These are phyloP conservation scores for Alces alces DNA, from an alignment of 2,113 vertebrate species.

Conservation along the genomic window DNA sequence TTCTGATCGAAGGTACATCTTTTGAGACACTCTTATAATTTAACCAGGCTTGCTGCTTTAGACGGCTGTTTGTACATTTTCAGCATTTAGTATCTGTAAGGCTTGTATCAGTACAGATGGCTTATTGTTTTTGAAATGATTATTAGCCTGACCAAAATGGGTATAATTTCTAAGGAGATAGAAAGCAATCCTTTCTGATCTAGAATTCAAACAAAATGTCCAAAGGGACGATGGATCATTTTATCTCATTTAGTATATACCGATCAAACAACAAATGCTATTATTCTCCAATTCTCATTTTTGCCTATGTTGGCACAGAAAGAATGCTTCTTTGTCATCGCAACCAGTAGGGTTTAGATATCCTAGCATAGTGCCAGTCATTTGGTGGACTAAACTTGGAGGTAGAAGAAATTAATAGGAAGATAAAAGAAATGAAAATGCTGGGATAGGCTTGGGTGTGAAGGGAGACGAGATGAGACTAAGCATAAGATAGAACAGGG, in stretches of 20 bases:
- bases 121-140: conserved; percentile 18
- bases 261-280: neutral
- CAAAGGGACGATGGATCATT: neutral
- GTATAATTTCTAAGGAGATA: neutral
- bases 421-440: neutral
- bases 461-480: neutral
- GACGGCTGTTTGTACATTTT: conserved; percentile 34
- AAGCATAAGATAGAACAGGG: neutral
- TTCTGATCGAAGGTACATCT: conserved; percentile 12
- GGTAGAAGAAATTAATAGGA: neutral
- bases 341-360: neutral
- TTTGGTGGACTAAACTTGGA: neutral
- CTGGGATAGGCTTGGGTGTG: neutral
- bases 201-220: neutral
- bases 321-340: neutral
- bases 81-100: conserved; percentile 7
- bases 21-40: conserved; percentile 33
- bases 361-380: neutral
- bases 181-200: neutral
- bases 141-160: conserved; percentile 3
- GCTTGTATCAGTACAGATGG: neutral
- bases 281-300: neutral
- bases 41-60: neutral
- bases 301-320: neutral
- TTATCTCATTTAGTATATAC: neutral